phyloP scores from a whole-genome alignment of 2,888 invertebrate genomes.

The Epinotia nisella region DNA sequence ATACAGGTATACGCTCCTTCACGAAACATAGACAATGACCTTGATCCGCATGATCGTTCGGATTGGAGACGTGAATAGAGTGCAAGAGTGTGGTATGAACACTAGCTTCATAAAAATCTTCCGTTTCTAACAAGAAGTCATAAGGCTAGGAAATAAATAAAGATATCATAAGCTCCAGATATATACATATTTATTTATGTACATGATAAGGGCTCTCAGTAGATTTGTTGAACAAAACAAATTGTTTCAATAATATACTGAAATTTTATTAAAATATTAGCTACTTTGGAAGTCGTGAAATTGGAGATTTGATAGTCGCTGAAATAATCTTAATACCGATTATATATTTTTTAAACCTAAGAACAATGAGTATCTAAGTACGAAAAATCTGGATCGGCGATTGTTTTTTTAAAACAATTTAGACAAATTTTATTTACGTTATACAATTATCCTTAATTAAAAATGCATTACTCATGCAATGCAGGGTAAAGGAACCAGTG shows the following conservation, averaged over 20 bases:
- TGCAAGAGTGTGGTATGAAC: too few relatives aligned
- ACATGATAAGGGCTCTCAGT: conserved; percentile 12
- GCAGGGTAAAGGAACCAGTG: neutral
- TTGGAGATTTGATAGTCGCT: neutral
- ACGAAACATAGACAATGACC: too few relatives aligned
- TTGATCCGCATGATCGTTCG: too few relatives aligned
- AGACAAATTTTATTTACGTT: conserved; percentile 3
- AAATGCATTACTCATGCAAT: conserved; percentile 4
- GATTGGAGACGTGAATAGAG: too few relatives aligned
- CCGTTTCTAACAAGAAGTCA: conserved; percentile 13
- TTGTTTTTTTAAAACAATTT: neutral
- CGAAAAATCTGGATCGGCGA: neutral
- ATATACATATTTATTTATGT: conserved; percentile 18
- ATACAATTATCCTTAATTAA: neutral
- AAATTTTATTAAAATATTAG: conserved; percentile 13
- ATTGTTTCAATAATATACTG: conserved; percentile 23
- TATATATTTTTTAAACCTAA: conserved; percentile 17
- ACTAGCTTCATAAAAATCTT: neutral
- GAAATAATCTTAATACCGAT: neutral
- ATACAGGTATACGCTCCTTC: too few relatives aligned
- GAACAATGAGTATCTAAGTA: conserved; percentile 7
- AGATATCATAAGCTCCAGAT: conserved; percentile 20
- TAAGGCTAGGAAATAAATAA: conserved; percentile 11
- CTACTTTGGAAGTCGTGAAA: neutral
- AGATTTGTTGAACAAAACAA: conserved; percentile 15